These are phyloP conservation scores for Galeopsomyia nigrocyanea DNA, from an alignment of 2,888 invertebrate species.

Conservation along the genomic window DNA sequence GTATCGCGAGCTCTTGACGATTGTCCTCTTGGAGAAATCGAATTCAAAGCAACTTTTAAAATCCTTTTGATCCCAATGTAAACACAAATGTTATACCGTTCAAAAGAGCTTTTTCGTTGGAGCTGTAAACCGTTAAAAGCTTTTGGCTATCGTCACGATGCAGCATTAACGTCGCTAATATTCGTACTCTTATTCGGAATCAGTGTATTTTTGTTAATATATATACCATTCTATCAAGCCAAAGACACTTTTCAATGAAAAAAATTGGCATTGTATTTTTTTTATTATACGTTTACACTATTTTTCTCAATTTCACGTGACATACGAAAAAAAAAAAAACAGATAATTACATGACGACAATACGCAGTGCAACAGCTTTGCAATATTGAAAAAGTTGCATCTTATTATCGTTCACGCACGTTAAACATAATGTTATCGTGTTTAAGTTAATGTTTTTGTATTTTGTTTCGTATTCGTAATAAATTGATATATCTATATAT, in stretches of 20 bases:
- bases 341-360: slow-evolving; percentile 29
- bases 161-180: slow-evolving; percentile 43
- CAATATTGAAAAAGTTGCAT: slow-evolving; percentile 46
- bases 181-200: slow-evolving; percentile 22
- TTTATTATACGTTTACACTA: slow-evolving; percentile 17
- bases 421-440: slow-evolving; percentile 42
- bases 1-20: too few species aligned
- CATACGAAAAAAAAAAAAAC: slow-evolving; percentile 11
- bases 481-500: slow-evolving; percentile 18
- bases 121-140: slow-evolving; percentile 46
- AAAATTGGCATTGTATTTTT: slow-evolving; percentile 18
- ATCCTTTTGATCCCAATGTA: slow-evolving; percentile 6
- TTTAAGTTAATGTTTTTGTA: slow-evolving; percentile 42
- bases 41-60: too few species aligned
- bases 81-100: slow-evolving; percentile 31
- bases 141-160: slow-evolving; percentile 40
- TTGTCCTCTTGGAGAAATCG: too few species aligned
- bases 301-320: slow-evolving; percentile 24
- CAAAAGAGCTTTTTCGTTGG: slow-evolving; percentile 45
- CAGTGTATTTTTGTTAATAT: slow-evolving; percentile 19
- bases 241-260: background rate
- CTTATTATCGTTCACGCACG: slow-evolving; percentile 44
- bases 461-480: slow-evolving; percentile 39
- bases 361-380: slow-evolving; percentile 51
- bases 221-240: slow-evolving; percentile 7